A percentile compares a stretch with the other conserved stretches of the same genome.
These are phyloP conservation scores for Byasa hedistus DNA, from an alignment of 2,888 invertebrate species.

Conservation along the genomic window DNA sequence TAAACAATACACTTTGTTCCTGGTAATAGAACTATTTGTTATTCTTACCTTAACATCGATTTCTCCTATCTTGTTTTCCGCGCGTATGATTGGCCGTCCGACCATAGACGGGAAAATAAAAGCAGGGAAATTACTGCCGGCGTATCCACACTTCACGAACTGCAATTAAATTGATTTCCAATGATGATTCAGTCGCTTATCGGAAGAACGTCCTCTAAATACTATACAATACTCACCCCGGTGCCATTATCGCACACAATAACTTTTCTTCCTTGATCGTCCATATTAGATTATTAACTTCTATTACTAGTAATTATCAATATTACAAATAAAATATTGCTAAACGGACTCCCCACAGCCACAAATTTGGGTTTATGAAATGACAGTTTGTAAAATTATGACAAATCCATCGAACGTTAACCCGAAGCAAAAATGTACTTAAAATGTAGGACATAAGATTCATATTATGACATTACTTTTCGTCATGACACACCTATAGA, in stretches of 20 bases:
- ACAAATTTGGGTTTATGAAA: constrained; percentile 18
- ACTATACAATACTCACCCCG: constrained; percentile 87
- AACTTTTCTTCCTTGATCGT: constrained; percentile 97
- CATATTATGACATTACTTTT: not conserved
- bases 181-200: constrained; percentile 43
- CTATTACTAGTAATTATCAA: constrained; percentile 33
- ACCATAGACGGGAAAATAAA: constrained; percentile 99
- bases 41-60: constrained; percentile 93
- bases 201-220: constrained; percentile 41
- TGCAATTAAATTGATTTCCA: constrained; percentile 68
- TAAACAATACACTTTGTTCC: too few relatives aligned
- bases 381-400: constrained; percentile 25
- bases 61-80: constrained; percentile 98
- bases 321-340: constrained; percentile 38
- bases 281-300: constrained; percentile 83
- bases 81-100: constrained; percentile 98
- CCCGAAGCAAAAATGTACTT: not conserved
- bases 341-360: constrained; percentile 39
- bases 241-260: constrained; percentile 99
- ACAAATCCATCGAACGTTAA: constrained; percentile 2
- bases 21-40: not conserved
- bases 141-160: constrained; percentile 99
- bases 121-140: constrained; percentile 99
- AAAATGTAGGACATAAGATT: not conserved
- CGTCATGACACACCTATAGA: not conserved